Percentiles rank a stretch among this genome's conserved stretches.
Conservation (phyloP, 2,797 vertebrate species). For the Hoplostethus mediterraneus region DNA sequence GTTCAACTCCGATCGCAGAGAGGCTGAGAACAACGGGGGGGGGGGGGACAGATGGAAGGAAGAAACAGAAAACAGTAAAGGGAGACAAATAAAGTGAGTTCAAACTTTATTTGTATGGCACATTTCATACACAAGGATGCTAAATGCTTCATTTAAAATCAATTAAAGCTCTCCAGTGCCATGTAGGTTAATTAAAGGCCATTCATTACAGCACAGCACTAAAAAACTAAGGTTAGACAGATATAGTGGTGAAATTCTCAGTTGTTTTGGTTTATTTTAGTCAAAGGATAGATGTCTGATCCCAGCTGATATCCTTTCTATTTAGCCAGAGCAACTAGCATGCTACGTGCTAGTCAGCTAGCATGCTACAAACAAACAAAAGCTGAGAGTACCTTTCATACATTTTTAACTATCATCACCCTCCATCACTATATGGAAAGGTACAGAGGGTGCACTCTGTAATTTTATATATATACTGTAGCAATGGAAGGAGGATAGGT, state of each 20-base stretch:
- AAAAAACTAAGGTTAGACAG: background rate
- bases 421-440: too few relatives aligned
- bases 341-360: too few relatives aligned
- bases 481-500: too few relatives aligned
- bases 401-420: too few relatives aligned
- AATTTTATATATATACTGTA: too few relatives aligned
- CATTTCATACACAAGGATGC: too few relatives aligned
- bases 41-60: background rate
- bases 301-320: conserved; percentile 5
- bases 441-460: too few relatives aligned
- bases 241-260: conserved; percentile 1
- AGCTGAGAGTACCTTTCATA: too few relatives aligned
- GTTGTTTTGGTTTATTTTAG: background rate
- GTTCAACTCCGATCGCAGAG: conserved; percentile 95
- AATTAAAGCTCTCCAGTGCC: conserved; percentile 40
- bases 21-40: conserved; percentile 80
- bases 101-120: background rate
- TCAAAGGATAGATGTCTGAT: background rate
- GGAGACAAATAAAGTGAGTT: background rate
- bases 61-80: background rate
- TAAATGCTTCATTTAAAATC: too few relatives aligned
- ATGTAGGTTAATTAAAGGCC: conserved; percentile 73
- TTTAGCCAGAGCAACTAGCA: too few relatives aligned
- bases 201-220: conserved; percentile 64
- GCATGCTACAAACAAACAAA: too few relatives aligned